Evolutionary conservation across 2,888 invertebrate species (phyloP).

Genomic region (Odontocolon sp.): DNA sequence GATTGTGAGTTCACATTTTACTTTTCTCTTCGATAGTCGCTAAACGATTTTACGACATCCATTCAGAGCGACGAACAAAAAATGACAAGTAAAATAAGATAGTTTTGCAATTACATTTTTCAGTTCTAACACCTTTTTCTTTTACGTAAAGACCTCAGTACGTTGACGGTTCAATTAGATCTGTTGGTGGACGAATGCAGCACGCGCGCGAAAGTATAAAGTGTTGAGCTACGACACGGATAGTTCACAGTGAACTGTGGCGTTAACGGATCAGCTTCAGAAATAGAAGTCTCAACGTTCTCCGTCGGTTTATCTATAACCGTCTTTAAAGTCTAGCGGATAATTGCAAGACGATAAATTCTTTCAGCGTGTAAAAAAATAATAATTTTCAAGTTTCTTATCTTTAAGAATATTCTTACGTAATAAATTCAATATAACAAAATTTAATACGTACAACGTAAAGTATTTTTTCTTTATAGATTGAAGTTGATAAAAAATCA

Average conservation of each 20-base stretch:
- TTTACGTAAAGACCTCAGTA: too few species aligned
- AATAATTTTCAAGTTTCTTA: too few species aligned
- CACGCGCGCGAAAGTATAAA: not conserved
- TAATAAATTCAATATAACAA: too few species aligned
- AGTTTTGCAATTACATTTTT: too few species aligned
- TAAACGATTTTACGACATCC: too few species aligned
- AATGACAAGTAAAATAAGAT: too few species aligned
- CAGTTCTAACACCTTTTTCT: too few species aligned
- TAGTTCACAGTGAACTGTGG: slow-evolving; percentile 9
- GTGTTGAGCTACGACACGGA: slow-evolving; percentile 15
- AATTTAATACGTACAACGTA: too few species aligned
- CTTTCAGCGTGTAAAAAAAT: not conserved
- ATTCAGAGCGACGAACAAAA: too few species aligned
- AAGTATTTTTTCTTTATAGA: too few species aligned
- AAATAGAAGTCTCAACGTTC: slow-evolving; percentile 32
- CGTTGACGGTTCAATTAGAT: not conserved
- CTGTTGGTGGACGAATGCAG: not conserved
- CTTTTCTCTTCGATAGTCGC: not conserved
- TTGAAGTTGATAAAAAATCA: too few species aligned
- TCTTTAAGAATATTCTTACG: too few species aligned
- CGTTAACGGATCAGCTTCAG: slow-evolving; percentile 33
- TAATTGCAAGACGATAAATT: not conserved
- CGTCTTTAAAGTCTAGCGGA: not conserved
- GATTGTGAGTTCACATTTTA: not conserved
- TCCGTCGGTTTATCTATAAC: not conserved